Evolutionary conservation across 2,888 invertebrate species (phyloP).

Genomic region (Thereva unica): DNA sequence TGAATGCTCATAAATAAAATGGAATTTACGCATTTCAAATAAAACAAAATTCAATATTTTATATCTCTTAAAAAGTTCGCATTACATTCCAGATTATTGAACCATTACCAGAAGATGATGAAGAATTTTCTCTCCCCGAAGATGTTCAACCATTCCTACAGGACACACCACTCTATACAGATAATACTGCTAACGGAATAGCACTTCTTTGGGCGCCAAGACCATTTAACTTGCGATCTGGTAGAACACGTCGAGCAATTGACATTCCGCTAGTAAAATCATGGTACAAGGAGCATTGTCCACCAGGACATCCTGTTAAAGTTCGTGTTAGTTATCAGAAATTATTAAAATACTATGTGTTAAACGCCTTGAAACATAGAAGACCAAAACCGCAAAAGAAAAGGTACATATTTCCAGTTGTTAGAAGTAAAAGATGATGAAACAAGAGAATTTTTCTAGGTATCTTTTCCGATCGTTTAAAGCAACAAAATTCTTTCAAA

Average conservation of each 20-base stretch:
- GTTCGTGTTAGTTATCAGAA: conserved; percentile 99
- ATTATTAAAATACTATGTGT: conserved; percentile 94
- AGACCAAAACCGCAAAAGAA: conserved; percentile 99
- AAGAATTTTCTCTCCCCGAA: conserved; percentile 90
- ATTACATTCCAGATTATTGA: conserved; percentile 66
- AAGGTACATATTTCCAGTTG: conserved; percentile 61
- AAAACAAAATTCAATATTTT: too few species aligned
- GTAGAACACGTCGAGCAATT: conserved; percentile 88
- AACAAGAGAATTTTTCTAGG: conserved; percentile 54
- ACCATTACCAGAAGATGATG: conserved; percentile 89
- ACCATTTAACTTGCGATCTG: conserved; percentile 96
- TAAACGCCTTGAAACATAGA: conserved; percentile 96
- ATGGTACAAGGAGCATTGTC: conserved; percentile 95
- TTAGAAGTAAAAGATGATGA: conserved; percentile 11
- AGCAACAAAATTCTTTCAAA: conserved; percentile 99
- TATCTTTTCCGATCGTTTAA: conserved; percentile 99
- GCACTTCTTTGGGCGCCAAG: conserved; percentile 96
- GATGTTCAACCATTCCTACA: conserved; percentile 90
- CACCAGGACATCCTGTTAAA: conserved; percentile 96
- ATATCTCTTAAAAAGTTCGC: background rate
- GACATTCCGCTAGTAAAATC: conserved; percentile 97
- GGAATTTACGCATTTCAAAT: too few species aligned
- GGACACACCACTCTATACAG: conserved; percentile 95
- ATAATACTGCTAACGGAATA: conserved; percentile 98
- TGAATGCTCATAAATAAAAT: too few species aligned